Evolutionary conservation across 2,888 invertebrate species (phyloP), one percentile per base, ranked within the genome.

Genomic region (Sarcophaga variegata): DNA sequence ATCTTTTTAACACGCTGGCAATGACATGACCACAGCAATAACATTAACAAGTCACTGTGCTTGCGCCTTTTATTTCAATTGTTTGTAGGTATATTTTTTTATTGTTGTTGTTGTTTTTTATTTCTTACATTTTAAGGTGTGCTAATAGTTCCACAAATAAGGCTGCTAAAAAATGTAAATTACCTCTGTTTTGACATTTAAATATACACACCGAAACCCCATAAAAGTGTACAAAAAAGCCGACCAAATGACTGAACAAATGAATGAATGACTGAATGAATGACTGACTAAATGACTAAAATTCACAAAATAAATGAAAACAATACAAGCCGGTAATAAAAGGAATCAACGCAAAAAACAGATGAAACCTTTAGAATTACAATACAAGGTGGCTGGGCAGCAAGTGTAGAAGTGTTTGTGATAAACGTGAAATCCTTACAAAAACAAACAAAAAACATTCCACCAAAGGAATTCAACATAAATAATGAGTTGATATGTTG

Each of bases 81-180:
- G 54, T 17, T 54, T 54, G 17, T 17, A 17, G 6, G 20, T 64
- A 22, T 22, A 64, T 27, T n/a, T 45, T 45, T 11, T 67, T 67
- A 4, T 62, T 62, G 54, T 54, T 14, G 54, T 66, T 71, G 27
- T 27, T 59, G 12, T 71, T 20, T 77, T 62, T 59, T 59, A 37
- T 59, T n/a, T 22, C n/a, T 22, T 20, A 20, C 17, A 62, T 69
- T 80, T 87, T 69, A 84, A 87, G 87, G 87, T 84, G 87, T 84
- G 87, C 79, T 87, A 87, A 87, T 84, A 79, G 87, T 84, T 76
- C 84, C 87, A 84, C 84, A 87, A 87, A 87, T 81, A 84, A 84
- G 70, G 87, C 67, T 81, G 84, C 81, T 84, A 84, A 83, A 87
- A 87, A 82, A 87, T 87, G 84, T 84, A 87, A 84, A 87, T 87